Conservation (phyloP, 2,888 invertebrate genomes). For the Cataglyphis albicans region DNA sequence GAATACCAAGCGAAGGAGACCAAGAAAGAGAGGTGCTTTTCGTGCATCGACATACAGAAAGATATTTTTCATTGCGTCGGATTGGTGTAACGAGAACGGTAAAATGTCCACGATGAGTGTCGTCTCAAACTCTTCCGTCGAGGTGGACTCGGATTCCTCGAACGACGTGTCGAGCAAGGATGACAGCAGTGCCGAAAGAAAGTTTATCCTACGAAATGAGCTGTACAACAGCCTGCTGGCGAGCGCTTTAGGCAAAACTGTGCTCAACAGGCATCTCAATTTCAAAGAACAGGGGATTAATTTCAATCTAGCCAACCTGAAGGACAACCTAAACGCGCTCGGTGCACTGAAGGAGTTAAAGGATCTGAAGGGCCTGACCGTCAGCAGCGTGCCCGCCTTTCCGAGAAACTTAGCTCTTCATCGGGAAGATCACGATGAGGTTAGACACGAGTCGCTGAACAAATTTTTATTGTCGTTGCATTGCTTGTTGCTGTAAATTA, state of each 20-base stretch:
- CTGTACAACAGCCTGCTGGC: slow-evolving; percentile 93
- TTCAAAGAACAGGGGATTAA: slow-evolving; percentile 81
- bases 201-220: slow-evolving; percentile 91
- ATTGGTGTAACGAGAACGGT: slow-evolving; percentile 53
- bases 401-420: slow-evolving; percentile 84
- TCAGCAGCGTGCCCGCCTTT: slow-evolving; percentile 85
- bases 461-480: slow-evolving; percentile 1
- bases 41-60: slow-evolving; percentile 26
- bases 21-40: slow-evolving; percentile 39
- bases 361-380: slow-evolving; percentile 84
- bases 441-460: slow-evolving; percentile 68
- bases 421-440: slow-evolving; percentile 84
- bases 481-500: neutral
- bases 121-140: slow-evolving; percentile 85
- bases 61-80: slow-evolving; percentile 47
- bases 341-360: slow-evolving; percentile 84
- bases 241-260: slow-evolving; percentile 88
- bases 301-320: slow-evolving; percentile 82
- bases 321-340: slow-evolving; percentile 83
- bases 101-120: slow-evolving; percentile 85
- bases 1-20: slow-evolving; percentile 3
- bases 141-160: slow-evolving; percentile 85
- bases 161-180: slow-evolving; percentile 82
- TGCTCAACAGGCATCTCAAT: slow-evolving; percentile 82
- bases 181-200: slow-evolving; percentile 79